These are phyloP conservation scores for Cataglyphis livida DNA, from an alignment of 2,888 invertebrate genomes.

Conservation along the genomic window DNA sequence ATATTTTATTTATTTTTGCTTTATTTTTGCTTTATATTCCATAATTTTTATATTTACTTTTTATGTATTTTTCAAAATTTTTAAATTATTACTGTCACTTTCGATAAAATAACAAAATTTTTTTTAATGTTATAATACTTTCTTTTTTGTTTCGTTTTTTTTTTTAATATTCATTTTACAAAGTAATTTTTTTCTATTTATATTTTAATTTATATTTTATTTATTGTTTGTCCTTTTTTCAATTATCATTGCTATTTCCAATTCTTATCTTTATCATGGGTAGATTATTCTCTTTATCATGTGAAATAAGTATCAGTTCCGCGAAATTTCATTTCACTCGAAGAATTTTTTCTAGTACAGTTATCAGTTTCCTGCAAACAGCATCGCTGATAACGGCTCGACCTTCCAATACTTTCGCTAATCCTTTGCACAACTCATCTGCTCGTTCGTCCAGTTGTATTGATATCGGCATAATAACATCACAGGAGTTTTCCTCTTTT, in stretches of 20 bases:
- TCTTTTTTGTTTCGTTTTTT: neutral
- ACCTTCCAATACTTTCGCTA: conserved; percentile 7
- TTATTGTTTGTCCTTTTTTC: neutral
- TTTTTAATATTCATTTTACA: neutral
- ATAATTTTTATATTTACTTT: neutral
- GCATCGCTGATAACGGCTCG: conserved; percentile 28
- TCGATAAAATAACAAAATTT: neutral
- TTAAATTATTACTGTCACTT: neutral
- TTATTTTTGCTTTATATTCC: neutral
- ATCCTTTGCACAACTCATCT: neutral
- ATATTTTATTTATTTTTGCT: no score
- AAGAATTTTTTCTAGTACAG: conserved; percentile 10
- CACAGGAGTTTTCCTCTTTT: neutral
- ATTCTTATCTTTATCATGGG: neutral
- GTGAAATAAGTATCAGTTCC: conserved; percentile 9
- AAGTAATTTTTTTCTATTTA: neutral
- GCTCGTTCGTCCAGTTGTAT: conserved; percentile 19
- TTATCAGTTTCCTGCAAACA: conserved; percentile 18
- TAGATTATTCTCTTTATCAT: neutral
- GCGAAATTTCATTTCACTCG: conserved; percentile 4
- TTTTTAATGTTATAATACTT: neutral
- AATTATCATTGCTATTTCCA: neutral
- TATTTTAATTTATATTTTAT: neutral
- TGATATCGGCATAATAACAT: neutral
- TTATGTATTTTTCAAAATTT: neutral